These are phyloP conservation scores for Brienomyrus longianalis DNA, from an alignment of 2,113 vertebrate species.

Conservation along the genomic window DNA sequence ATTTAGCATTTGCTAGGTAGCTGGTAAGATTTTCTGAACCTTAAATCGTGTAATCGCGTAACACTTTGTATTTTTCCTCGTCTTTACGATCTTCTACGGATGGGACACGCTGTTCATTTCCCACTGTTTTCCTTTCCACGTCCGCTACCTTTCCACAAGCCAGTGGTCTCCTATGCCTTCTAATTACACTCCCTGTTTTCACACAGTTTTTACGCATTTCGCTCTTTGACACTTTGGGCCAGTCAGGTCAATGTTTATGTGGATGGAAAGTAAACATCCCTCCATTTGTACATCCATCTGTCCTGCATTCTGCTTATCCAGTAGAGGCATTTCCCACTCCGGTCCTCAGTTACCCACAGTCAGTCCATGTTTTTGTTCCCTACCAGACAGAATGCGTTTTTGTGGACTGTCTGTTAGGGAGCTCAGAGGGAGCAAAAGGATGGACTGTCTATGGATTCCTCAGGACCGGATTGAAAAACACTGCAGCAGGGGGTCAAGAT, in stretches of 20 bases:
- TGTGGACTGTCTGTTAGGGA: not conserved
- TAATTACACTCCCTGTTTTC: not conserved
- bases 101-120: not conserved
- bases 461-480: not conserved
- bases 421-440: not conserved
- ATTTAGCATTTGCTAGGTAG: not conserved
- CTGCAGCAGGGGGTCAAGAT: not conserved
- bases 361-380: too few relatives aligned
- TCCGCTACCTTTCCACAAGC: not conserved
- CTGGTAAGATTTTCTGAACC: slow-evolving; percentile 1
- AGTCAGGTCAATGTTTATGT: not conserved
- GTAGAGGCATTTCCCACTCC: not conserved
- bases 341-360: not conserved
- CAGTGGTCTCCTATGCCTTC: not conserved
- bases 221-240: not conserved
- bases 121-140: not conserved
- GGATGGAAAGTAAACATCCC: not conserved
- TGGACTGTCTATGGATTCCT: too few relatives aligned
- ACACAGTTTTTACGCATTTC: not conserved
- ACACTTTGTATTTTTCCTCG: not conserved
- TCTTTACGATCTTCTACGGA: not conserved
- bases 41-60: not conserved
- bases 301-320: not conserved
- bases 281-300: not conserved
- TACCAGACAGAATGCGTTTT: not conserved